These are phyloP conservation scores for Cyrtonyx montezumae DNA, from an alignment of 2,113 vertebrate species.

Conservation along the genomic window DNA sequence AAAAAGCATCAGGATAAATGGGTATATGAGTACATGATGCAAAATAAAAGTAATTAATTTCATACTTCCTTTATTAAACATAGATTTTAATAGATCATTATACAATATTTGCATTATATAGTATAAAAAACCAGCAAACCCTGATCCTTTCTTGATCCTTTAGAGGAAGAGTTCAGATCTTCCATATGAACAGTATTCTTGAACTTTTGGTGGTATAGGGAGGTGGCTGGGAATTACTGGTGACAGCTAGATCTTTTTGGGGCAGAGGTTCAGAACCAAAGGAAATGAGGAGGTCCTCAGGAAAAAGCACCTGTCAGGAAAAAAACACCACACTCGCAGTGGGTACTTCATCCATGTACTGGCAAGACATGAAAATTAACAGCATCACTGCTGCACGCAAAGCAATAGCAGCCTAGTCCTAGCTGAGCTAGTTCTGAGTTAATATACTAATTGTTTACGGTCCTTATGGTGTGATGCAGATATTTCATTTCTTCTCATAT, in stretches of 20 bases:
- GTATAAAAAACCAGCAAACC: not conserved
- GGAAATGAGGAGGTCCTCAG: not conserved
- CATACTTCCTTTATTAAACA: not conserved
- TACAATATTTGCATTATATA: not conserved
- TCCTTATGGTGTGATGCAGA: not conserved
- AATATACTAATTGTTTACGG: not conserved
- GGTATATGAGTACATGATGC: not conserved
- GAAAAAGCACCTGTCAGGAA: not conserved
- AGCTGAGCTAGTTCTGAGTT: not conserved
- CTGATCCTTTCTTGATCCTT: not conserved
- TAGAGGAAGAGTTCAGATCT: not conserved
- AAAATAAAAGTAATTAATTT: not conserved
- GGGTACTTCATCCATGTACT: not conserved
- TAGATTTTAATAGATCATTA: not conserved
- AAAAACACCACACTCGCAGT: not conserved
- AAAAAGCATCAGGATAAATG: not conserved
- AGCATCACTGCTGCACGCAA: not conserved
- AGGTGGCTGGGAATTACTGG: accelerated
- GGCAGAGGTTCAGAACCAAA: not conserved
- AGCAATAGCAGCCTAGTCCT: not conserved
- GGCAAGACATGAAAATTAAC: not conserved
- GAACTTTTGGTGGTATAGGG: not conserved
- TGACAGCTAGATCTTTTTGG: not conserved
- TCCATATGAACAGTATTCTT: not conserved
- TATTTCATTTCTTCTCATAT: not conserved